These are phyloP conservation scores for Collichthys lucidus DNA, from an alignment of 2,113 vertebrate species.

Conservation along the genomic window DNA sequence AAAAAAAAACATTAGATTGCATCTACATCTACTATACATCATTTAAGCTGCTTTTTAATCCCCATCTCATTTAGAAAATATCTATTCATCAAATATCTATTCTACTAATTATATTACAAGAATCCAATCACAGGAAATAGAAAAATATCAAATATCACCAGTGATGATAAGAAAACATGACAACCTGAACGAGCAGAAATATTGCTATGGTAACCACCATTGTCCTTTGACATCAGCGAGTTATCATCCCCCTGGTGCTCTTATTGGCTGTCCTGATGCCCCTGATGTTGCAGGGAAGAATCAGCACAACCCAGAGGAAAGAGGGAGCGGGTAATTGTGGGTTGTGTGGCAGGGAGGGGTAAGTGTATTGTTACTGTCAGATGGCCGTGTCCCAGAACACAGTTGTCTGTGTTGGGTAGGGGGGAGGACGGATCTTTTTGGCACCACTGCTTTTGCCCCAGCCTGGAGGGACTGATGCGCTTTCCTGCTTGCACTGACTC, in stretches of 20 bases:
- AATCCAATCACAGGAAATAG: constrained; percentile 84
- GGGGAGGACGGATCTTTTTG: constrained; percentile 95
- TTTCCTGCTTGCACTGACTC: constrained; percentile 91
- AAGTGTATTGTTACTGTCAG: constrained; percentile 81
- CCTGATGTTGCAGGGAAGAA: constrained; percentile 55
- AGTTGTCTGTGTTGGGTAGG: constrained; percentile 93
- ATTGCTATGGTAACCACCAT: constrained; percentile 85
- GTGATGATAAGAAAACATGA: constrained; percentile 86
- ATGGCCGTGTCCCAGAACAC: constrained; percentile 99
- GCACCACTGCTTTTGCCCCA: constrained; percentile 91
- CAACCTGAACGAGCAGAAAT: constrained; percentile 85
- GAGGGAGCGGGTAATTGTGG: constrained; percentile 59
- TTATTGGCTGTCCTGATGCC: constrained; percentile 54
- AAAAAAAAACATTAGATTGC: constrained; percentile 78
- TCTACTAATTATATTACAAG: constrained; percentile 84
- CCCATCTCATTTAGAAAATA: constrained; percentile 86
- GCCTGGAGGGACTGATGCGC: constrained; percentile 87
- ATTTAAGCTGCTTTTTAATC: constrained; percentile 80
- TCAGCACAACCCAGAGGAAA: constrained; percentile 43
- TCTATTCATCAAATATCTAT: constrained; percentile 87
- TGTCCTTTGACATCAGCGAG: constrained; percentile 79
- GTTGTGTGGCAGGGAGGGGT: constrained; percentile 63
- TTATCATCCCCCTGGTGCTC: constrained; percentile 59
- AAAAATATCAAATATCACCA: constrained; percentile 89
- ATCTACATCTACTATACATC: constrained; percentile 83